Percentiles rank a stretch among this genome's conserved stretches.
Conservation (phyloP, 2,888 invertebrate species). For the Herminia tarsipennalis region DNA sequence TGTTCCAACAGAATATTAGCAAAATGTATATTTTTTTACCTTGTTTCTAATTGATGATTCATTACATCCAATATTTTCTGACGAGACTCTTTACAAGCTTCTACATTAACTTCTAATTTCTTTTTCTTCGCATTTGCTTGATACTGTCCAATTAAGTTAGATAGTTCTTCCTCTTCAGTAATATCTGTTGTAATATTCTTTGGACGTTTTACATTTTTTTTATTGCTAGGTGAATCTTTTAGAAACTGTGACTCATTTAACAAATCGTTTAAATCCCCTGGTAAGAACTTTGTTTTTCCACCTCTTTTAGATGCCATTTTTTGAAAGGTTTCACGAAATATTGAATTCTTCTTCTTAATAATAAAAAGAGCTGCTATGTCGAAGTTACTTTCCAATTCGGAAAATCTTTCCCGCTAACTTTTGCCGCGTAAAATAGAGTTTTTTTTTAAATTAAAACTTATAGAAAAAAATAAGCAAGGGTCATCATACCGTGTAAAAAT, state of each 20-base stretch:
- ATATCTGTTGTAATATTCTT: slow-evolving; percentile 33
- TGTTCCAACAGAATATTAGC: neutral
- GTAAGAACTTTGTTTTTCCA: slow-evolving; percentile 57
- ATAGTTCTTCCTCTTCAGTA: slow-evolving; percentile 56
- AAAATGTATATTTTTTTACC: slow-evolving; percentile 46
- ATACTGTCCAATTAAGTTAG: slow-evolving; percentile 56
- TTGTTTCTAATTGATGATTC: slow-evolving; percentile 61
- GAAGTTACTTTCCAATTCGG: neutral
- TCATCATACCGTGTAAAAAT: slow-evolving; percentile 87
- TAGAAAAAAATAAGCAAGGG: neutral
- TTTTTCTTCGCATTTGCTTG: slow-evolving; percentile 59
- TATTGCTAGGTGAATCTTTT: slow-evolving; percentile 58
- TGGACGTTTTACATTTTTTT: slow-evolving; percentile 58
- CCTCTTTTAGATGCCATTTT: slow-evolving; percentile 63
- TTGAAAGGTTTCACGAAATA: neutral
- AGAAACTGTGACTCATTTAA: slow-evolving; percentile 60
- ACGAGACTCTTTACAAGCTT: slow-evolving; percentile 59
- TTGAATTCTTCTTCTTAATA: neutral
- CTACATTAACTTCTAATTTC: slow-evolving; percentile 52
- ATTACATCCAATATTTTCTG: slow-evolving; percentile 67
- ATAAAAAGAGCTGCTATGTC: neutral
- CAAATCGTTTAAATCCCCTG: slow-evolving; percentile 61
- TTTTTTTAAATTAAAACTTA: neutral
- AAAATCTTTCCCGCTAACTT: slow-evolving; percentile 31
- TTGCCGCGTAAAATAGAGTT: slow-evolving; percentile 23